Conservation (phyloP, 2,888 invertebrate genomes). For the Stenodema calcarata region DNA sequence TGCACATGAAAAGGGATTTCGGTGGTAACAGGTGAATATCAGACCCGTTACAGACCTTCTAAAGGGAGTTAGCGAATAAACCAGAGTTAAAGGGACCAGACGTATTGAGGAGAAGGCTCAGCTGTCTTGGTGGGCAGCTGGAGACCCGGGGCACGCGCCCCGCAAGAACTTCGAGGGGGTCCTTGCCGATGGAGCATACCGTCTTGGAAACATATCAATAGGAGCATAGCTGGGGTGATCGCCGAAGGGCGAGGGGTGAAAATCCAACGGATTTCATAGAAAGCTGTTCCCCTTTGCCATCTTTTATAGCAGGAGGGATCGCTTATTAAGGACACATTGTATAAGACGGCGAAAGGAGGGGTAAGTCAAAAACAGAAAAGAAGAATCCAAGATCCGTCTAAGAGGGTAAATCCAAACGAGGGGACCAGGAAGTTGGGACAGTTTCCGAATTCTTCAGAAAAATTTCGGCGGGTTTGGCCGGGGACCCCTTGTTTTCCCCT, state of each 20-base stretch:
- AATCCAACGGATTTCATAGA: constrained; percentile 47
- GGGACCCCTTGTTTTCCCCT: neutral
- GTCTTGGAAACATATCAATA: constrained; percentile 48
- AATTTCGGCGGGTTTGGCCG: neutral
- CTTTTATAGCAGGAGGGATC: constrained; percentile 16
- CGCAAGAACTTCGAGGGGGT: constrained; percentile 8
- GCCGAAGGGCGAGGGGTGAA: constrained; percentile 2
- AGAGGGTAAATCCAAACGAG: neutral
- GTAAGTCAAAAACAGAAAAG: constrained; percentile 25
- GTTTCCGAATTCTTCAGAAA: constrained; percentile 24
- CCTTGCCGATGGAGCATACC: constrained; percentile 4
- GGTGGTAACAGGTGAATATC: constrained; percentile 29
- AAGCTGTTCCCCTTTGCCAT: neutral
- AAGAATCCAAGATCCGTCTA: neutral
- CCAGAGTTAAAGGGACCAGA: constrained; percentile 26
- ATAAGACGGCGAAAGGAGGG: neutral
- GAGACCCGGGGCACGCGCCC: constrained; percentile 20
- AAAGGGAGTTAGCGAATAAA: constrained; percentile 13
- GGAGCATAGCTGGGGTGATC: constrained; percentile 1
- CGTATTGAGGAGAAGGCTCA: constrained; percentile 1
- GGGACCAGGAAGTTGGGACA: constrained; percentile 3
- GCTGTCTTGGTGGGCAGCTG: constrained; percentile 4
- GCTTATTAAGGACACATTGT: constrained; percentile 39
- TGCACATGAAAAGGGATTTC: constrained; percentile 3
- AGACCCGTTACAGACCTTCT: constrained; percentile 21